These are phyloP conservation scores for Phylloscopus whistleri DNA, from an alignment of 2,113 vertebrate genomes.

Conservation along the genomic window DNA sequence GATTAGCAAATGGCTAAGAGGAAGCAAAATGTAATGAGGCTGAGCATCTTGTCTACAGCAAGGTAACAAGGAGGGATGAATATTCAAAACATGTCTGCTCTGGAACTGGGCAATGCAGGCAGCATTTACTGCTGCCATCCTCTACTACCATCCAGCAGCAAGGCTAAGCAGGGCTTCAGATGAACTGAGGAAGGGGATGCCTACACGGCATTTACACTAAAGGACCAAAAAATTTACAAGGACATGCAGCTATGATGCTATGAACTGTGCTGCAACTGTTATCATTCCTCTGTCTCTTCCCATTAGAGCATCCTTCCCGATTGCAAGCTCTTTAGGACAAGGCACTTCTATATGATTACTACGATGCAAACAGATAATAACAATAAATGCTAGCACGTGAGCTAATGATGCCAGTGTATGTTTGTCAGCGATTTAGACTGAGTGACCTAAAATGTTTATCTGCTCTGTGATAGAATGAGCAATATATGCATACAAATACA, in stretches of 20 bases:
- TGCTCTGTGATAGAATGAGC: not conserved
- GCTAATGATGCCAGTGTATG: not conserved
- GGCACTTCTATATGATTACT: not conserved
- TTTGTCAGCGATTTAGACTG: not conserved
- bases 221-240: not conserved
- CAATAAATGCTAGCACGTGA: not conserved
- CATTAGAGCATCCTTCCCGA: not conserved
- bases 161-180: not conserved
- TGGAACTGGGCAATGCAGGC: not conserved
- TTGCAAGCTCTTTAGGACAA: not conserved
- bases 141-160: not conserved
- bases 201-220: not conserved
- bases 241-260: not conserved
- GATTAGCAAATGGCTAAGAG: not conserved
- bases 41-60: not conserved
- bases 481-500: not conserved
- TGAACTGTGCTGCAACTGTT: not conserved
- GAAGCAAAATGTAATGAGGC: not conserved
- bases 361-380: not conserved
- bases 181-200: not conserved
- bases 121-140: not conserved
- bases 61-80: not conserved
- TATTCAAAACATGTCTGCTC: not conserved
- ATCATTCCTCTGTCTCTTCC: not conserved
- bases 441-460: not conserved